Percentiles rank a stretch among this genome's conserved stretches.
These are phyloP conservation scores for Hedya salicella DNA, from an alignment of 2,888 invertebrate species.

Conservation along the genomic window DNA sequence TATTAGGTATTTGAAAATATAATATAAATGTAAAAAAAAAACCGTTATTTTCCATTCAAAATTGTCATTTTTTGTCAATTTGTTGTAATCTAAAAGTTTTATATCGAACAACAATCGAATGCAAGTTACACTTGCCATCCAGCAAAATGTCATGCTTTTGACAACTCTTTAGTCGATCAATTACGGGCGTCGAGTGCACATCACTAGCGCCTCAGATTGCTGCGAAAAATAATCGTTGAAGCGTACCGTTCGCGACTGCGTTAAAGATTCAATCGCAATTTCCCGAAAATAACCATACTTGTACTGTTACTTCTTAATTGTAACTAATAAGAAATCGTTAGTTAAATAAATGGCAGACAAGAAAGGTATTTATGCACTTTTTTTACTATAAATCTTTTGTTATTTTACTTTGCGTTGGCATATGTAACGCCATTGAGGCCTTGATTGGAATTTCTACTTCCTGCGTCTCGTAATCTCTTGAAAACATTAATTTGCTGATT, in stretches of 20 bases:
- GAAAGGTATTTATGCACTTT: slow-evolving; percentile 82
- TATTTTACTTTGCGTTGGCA: slow-evolving; percentile 72
- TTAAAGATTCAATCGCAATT: slow-evolving; percentile 33
- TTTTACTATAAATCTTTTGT: slow-evolving; percentile 70
- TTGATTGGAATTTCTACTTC: slow-evolving; percentile 53
- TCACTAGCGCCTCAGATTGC: slow-evolving; percentile 35
- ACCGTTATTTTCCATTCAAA: no score
- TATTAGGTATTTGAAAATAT: no score
- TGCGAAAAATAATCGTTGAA: slow-evolving; percentile 42
- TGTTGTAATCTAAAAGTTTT: no score
- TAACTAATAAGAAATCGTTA: slow-evolving; percentile 63
- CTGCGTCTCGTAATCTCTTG: slow-evolving; percentile 39
- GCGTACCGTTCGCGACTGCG: slow-evolving; percentile 39
- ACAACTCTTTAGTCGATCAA: slow-evolving; percentile 38
- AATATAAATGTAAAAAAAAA: no score
- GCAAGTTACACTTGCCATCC: neutral
- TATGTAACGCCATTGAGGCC: slow-evolving; percentile 76
- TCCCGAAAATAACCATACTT: slow-evolving; percentile 21
- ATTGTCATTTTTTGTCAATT: no score
- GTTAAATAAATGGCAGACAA: slow-evolving; percentile 82
- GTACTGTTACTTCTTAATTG: slow-evolving; percentile 35
- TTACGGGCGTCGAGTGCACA: slow-evolving; percentile 30
- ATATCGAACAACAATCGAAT: neutral
- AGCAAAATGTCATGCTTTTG: slow-evolving; percentile 19
- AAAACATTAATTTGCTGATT: slow-evolving; percentile 34